Conservation (phyloP, 2,113 vertebrate species). For the Muntiacus muntjak region DNA sequence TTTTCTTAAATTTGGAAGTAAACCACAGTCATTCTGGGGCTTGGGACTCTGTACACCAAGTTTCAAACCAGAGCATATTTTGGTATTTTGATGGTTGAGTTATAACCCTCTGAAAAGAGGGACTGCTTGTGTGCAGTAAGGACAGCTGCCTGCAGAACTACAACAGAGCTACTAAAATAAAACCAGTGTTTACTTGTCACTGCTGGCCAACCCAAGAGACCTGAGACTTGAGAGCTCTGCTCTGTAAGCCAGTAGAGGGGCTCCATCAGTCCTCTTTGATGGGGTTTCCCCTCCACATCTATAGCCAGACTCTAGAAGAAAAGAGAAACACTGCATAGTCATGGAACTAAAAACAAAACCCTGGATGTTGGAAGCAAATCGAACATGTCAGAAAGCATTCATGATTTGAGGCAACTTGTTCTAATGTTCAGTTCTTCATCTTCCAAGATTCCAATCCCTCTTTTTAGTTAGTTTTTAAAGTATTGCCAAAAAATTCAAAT, state of each 20-base stretch:
- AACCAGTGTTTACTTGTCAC: slow-evolving; percentile 71
- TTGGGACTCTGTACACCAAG: slow-evolving; percentile 52
- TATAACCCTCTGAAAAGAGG: slow-evolving; percentile 64
- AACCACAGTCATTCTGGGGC: slow-evolving; percentile 58
- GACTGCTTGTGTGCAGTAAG: slow-evolving; percentile 70
- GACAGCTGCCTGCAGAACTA: slow-evolving; percentile 69
- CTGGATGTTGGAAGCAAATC: slow-evolving; percentile 22
- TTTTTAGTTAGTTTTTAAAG: slow-evolving; percentile 39
- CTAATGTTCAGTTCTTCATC: neutral
- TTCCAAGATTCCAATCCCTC: neutral
- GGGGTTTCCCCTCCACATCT: slow-evolving; percentile 32
- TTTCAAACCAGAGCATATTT: slow-evolving; percentile 70
- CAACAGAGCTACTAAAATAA: slow-evolving; percentile 75
- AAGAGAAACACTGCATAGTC: neutral
- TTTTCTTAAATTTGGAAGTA: slow-evolving; percentile 63
- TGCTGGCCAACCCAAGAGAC: slow-evolving; percentile 54
- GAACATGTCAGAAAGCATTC: neutral
- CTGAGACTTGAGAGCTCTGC: slow-evolving; percentile 38
- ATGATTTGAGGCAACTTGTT: neutral
- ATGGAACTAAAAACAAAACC: slow-evolving; percentile 45
- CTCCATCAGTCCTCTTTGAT: slow-evolving; percentile 6
- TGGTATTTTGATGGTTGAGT: slow-evolving; percentile 70
- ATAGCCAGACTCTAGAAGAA: slow-evolving; percentile 16
- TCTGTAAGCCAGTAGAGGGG: neutral
- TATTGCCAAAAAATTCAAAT: slow-evolving; percentile 37